These are phyloP conservation scores for Lamellibrachia satsuma DNA, from an alignment of 2,888 invertebrate species.

Conservation along the genomic window DNA sequence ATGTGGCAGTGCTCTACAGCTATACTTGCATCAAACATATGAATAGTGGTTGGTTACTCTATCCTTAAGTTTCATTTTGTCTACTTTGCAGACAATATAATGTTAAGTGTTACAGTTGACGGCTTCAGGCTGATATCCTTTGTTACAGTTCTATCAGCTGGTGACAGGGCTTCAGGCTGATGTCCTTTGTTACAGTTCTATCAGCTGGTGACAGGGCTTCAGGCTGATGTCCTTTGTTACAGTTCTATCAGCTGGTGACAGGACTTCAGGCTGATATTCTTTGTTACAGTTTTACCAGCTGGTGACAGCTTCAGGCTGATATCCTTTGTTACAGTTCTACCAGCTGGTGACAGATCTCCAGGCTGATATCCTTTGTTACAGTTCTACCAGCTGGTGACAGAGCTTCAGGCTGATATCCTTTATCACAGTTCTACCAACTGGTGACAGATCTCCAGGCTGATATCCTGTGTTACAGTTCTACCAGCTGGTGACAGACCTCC, in stretches of 20 bases:
- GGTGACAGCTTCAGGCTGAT: neutral
- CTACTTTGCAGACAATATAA: neutral
- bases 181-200: slow-evolving; percentile 40
- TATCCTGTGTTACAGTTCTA: no score
- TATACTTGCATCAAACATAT: neutral
- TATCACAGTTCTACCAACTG: no score
- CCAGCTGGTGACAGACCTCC: no score
- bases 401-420: no score
- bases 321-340: no score
- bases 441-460: no score
- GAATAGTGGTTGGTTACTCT: neutral
- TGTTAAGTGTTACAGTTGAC: slow-evolving; percentile 40
- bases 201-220: neutral
- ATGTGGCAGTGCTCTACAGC: no score
- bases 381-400: no score
- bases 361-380: no score
- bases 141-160: neutral
- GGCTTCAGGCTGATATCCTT: neutral
- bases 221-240: neutral
- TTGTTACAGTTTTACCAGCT: neutral
- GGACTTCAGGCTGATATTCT: neutral
- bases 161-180: neutral
- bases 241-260: neutral
- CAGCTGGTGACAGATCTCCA: no score
- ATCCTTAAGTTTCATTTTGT: neutral